Evolutionary conservation across 2,797 vertebrate species (phyloP), one percentile per base, ranked within the genome.

Genomic region (Otus scops): DNA sequence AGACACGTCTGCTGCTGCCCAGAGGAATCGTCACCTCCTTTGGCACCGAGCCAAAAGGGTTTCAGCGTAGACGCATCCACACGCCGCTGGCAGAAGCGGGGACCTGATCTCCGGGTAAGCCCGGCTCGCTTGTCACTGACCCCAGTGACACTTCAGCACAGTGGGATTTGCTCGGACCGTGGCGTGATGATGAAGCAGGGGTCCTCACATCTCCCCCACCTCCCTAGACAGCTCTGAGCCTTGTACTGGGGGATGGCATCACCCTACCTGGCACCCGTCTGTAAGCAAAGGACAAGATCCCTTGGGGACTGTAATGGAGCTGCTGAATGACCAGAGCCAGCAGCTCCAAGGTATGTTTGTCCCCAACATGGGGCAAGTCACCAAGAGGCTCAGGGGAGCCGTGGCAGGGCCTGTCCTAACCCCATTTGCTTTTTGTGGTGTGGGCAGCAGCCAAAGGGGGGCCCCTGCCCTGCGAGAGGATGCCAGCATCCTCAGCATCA

Each of bases 241-340:
- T 87, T 41, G 39, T 51, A 18, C 23, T 77, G 38, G 53, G 76
- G 65, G 24, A 75, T 3, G 8, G 48, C 64, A 74, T 53, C 56
- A 36, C 28, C 57, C 78, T 30, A 54, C 45, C 45, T 41, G 18
- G 70, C 51, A 88, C 21, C 24, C 2, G 4, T 61, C 63, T 79
- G 36, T 59, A 7, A 79, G 61, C 74, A 80, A 86, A 75, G 28
- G 45, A n/a, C 20, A 75, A 89, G 23, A 73, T 20, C 39, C 43
- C 27, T 51, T 54, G 47, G 74, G 86, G 38, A 73, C 59, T 0
- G 0, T 51, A 59, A 61, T 10, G 2, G n/a, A 80, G 63, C 27
- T 77, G 81, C 60, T 93, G 89, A 89, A 93, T 60, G 68, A 95
- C 22, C 50, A 76, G 82, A 79, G 54, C 45, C 67, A 89, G 88